These are phyloP conservation scores for Scolanthus callimorphus DNA, from an alignment of 92 coral and sea anemone species.

Conservation along the genomic window DNA sequence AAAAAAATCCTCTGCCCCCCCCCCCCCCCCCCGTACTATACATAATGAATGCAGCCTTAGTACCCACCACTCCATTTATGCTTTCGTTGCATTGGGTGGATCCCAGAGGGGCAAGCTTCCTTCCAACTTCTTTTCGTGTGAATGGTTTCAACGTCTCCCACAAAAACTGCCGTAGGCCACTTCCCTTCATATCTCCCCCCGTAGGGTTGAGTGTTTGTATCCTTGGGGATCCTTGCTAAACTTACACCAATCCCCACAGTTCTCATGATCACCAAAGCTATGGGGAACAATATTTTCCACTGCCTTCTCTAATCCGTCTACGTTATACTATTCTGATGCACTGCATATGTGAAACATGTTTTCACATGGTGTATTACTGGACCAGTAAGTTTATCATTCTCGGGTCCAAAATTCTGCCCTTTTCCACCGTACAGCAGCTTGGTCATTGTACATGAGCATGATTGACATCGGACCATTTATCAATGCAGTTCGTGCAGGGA, in stretches of 20 bases:
- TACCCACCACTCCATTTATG: too few species aligned
- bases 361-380: not conserved
- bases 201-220: not conserved
- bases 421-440: not conserved
- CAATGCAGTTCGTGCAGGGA: too few species aligned
- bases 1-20: too few species aligned
- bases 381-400: not conserved
- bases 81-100: too few species aligned
- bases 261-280: constrained; percentile 4
- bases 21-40: too few species aligned
- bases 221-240: not conserved
- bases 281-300: not conserved
- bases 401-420: not conserved
- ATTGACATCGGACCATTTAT: constrained; percentile 7
- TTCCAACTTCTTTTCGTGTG: constrained; percentile 5
- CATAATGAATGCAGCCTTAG: too few species aligned
- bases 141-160: not conserved
- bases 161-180: not conserved
- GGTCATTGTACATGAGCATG: too few species aligned
- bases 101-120: too few species aligned
- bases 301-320: not conserved
- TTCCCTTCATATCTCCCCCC: constrained; percentile 2
- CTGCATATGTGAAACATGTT: not conserved
- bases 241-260: not conserved
- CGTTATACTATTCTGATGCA: not conserved